phyloP scores from a whole-genome alignment of 1,140 invertebrate species.

The Atopsyche davidsoni region DNA sequence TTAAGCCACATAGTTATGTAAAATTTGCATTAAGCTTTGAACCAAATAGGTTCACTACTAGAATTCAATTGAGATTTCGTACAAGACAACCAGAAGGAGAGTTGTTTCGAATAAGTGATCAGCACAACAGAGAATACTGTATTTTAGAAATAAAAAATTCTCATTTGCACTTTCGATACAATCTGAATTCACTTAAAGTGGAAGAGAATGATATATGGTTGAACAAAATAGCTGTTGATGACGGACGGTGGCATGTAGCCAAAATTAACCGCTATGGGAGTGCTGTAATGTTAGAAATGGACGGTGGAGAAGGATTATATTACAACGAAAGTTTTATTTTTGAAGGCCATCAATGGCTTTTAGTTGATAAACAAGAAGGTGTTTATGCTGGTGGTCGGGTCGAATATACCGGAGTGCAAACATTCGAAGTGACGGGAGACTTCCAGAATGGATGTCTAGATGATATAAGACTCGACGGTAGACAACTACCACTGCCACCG shows the following conservation, averaged over 20 bases:
- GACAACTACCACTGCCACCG: slow-evolving; percentile 82
- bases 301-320: slow-evolving; percentile 89
- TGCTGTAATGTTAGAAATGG: slow-evolving; percentile 84
- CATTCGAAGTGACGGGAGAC: slow-evolving; percentile 89
- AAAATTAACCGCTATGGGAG: slow-evolving; percentile 84
- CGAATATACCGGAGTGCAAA: slow-evolving; percentile 85
- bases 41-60: slow-evolving; percentile 86
- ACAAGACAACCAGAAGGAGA: slow-evolving; percentile 89
- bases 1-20: slow-evolving; percentile 88
- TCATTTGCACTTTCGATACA: slow-evolving; percentile 83
- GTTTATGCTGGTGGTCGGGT: slow-evolving; percentile 93
- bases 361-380: slow-evolving; percentile 90
- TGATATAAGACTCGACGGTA: slow-evolving; percentile 76
- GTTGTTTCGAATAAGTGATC: slow-evolving; percentile 85
- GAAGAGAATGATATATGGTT: slow-evolving; percentile 88
- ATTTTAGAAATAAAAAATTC: slow-evolving; percentile 91
- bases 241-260: slow-evolving; percentile 96
- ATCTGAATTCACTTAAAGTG: slow-evolving; percentile 84
- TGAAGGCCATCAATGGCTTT: slow-evolving; percentile 82
- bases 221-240: slow-evolving; percentile 81
- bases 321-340: slow-evolving; percentile 93
- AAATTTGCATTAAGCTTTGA: slow-evolving; percentile 93
- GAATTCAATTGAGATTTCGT: slow-evolving; percentile 86
- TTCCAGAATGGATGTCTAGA: slow-evolving; percentile 73
- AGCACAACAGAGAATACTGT: slow-evolving; percentile 90